Percentiles rank a stretch among this genome's conserved stretches.
phyloP scores from a whole-genome alignment of 2,797 vertebrate species.

The Momotus momota region DNA sequence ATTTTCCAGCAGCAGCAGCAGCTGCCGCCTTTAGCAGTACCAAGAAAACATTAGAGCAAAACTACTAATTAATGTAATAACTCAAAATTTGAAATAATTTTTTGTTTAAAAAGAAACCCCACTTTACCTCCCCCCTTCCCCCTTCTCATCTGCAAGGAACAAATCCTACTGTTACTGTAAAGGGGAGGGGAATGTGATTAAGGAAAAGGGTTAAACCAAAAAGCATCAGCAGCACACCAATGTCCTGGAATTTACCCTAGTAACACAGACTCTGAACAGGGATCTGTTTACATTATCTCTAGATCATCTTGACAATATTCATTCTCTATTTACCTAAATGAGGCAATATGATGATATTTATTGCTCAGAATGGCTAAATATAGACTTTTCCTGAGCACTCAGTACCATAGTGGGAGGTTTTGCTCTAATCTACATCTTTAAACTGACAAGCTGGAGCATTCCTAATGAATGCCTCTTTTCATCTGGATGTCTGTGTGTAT shows the following conservation, averaged over 20 bases:
- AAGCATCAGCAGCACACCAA: slow-evolving; percentile 79
- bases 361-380: slow-evolving; percentile 96
- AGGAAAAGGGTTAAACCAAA: slow-evolving; percentile 76
- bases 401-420: slow-evolving; percentile 95
- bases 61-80: slow-evolving; percentile 74
- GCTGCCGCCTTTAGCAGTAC: slow-evolving; percentile 15
- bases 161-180: slow-evolving; percentile 54
- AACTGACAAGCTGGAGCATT: slow-evolving; percentile 97
- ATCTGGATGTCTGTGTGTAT: slow-evolving; percentile 97
- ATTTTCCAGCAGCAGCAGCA: slow-evolving; percentile 54
- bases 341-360: slow-evolving; percentile 97
- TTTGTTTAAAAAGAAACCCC: slow-evolving; percentile 37
- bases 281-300: slow-evolving; percentile 90
- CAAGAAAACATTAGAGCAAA: slow-evolving; percentile 58
- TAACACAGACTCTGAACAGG: slow-evolving; percentile 81
- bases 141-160: slow-evolving; percentile 44
- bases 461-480: slow-evolving; percentile 99
- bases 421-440: slow-evolving; percentile 97
- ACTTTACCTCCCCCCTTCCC: neutral
- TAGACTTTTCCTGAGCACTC: slow-evolving; percentile 90
- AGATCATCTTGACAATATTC: slow-evolving; percentile 93
- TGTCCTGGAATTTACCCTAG: slow-evolving; percentile 84
- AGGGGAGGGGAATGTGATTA: slow-evolving; percentile 45
- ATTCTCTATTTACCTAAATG: slow-evolving; percentile 96
- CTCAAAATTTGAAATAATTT: slow-evolving; percentile 70